These are phyloP conservation scores for Electrona antarctica DNA, from an alignment of 2,113 vertebrate genomes.

Conservation along the genomic window DNA sequence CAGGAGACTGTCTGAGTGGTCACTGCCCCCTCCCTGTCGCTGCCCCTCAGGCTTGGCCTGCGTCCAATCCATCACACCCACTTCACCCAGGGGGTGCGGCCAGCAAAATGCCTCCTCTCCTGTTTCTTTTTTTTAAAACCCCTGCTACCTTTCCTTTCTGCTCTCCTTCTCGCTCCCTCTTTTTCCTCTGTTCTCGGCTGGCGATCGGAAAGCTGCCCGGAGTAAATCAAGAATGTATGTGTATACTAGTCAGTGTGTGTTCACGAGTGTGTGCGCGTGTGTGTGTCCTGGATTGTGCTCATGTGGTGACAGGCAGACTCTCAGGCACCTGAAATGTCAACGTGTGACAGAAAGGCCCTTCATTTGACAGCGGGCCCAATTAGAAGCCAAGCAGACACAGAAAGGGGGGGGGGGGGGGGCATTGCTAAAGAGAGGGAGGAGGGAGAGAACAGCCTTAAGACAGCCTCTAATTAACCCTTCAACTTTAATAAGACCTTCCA, in stretches of 20 bases:
- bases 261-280: slow-evolving; percentile 5
- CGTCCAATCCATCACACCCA: slow-evolving; percentile 54
- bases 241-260: slow-evolving; percentile 2
- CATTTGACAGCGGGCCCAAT: slow-evolving; percentile 79
- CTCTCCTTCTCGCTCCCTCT: background rate
- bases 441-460: slow-evolving; percentile 36
- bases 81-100: slow-evolving; percentile 37
- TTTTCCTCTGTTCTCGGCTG: slow-evolving; percentile 35
- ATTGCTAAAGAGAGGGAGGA: slow-evolving; percentile 5
- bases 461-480: slow-evolving; percentile 74
- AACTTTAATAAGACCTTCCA: slow-evolving; percentile 71
- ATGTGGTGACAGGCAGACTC: slow-evolving; percentile 74
- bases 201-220: slow-evolving; percentile 40
- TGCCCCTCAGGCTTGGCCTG: slow-evolving; percentile 49
- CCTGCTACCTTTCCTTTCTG: slow-evolving; percentile 18
- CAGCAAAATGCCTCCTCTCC: slow-evolving; percentile 25
- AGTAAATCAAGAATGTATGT: slow-evolving; percentile 11
- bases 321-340: slow-evolving; percentile 85
- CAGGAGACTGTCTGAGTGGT: slow-evolving; percentile 55
- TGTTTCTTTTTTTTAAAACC: background rate
- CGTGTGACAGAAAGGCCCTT: slow-evolving; percentile 80
- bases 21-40: slow-evolving; percentile 4
- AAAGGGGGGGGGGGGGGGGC: slow-evolving; percentile 52
- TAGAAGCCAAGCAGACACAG: slow-evolving; percentile 73
- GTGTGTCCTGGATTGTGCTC: slow-evolving; percentile 42